These are phyloP conservation scores for Coregonus clupeaformis DNA, from an alignment of 2,113 vertebrate species.

Conservation along the genomic window DNA sequence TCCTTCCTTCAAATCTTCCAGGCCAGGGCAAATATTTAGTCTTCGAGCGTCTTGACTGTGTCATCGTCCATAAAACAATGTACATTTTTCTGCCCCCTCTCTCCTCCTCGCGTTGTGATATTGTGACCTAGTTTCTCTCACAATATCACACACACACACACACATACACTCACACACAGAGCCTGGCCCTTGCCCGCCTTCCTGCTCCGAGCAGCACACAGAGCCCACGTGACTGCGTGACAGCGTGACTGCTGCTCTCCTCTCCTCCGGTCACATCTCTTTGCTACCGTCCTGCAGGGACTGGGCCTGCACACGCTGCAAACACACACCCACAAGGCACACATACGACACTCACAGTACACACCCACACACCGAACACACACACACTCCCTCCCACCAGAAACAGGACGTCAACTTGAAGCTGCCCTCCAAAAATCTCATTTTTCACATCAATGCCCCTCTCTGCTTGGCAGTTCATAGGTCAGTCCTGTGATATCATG, in stretches of 20 bases:
- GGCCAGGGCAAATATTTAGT: conserved; percentile 36
- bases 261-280: conserved; percentile 43
- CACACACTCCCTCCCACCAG: conserved; percentile 45
- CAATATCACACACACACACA: conserved; percentile 29
- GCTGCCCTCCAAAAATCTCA: conserved; percentile 62
- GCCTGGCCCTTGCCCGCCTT: conserved; percentile 39
- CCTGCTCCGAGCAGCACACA: conserved; percentile 22
- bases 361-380: conserved; percentile 9
- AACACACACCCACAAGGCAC: conserved; percentile 19
- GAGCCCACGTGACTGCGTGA: conserved; percentile 34
- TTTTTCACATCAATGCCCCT: conserved; percentile 57
- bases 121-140: conserved; percentile 40
- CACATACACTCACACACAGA: conserved; percentile 48
- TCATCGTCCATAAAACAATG: conserved; percentile 24
- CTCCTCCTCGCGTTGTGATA: conserved; percentile 30
- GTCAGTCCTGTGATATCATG: conserved; percentile 40
- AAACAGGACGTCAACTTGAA: conserved; percentile 56
- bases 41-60: conserved; percentile 26
- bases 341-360: background rate
- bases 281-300: conserved; percentile 40
- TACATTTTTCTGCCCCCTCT: background rate
- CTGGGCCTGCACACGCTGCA: conserved; percentile 34
- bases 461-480: conserved; percentile 42
- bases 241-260: conserved; percentile 36
- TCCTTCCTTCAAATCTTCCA: conserved; percentile 18